phyloP scores from a whole-genome alignment of 2,888 invertebrate species.

The Heteromyza rotundicornis region DNA sequence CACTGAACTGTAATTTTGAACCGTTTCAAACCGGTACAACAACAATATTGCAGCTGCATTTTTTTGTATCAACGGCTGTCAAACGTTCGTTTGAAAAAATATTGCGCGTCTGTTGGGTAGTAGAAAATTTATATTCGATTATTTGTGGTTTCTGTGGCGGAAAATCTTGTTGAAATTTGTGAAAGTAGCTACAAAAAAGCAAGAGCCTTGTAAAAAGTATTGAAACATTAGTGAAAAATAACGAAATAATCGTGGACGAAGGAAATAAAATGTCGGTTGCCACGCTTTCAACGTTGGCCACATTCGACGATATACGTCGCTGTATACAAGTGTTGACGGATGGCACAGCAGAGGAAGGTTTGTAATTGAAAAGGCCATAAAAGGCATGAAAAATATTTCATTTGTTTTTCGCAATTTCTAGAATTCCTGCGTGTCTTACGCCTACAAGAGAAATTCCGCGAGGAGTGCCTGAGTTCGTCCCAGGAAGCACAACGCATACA shows the following conservation, averaged over 20 bases:
- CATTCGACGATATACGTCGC: constrained; percentile 76
- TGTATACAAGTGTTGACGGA: constrained; percentile 71
- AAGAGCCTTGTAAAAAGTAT: not conserved
- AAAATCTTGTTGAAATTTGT: not conserved
- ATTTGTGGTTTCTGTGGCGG: not conserved
- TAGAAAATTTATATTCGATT: not conserved
- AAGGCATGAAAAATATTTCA: constrained; percentile 27
- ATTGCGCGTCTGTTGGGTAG: not conserved
- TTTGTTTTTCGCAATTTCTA: constrained; percentile 49
- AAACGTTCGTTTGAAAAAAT: not conserved
- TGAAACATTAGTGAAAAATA: not conserved
- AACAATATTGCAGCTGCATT: not conserved
- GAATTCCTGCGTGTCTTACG: constrained; percentile 78
- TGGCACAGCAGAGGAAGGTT: constrained; percentile 74
- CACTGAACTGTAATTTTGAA: not conserved
- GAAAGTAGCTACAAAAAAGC: not conserved
- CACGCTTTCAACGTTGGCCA: constrained; percentile 70
- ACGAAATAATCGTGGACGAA: too few relatives aligned
- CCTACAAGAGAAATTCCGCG: constrained; percentile 74
- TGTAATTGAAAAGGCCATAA: too few relatives aligned
- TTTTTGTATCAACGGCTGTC: not conserved
- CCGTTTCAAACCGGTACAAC: not conserved
- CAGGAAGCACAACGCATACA: constrained; percentile 77
- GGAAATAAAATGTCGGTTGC: constrained; percentile 41
- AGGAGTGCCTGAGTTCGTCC: constrained; percentile 73